These are phyloP conservation scores for Alosa alosa DNA, from an alignment of 2,113 vertebrate species.

Conservation along the genomic window DNA sequence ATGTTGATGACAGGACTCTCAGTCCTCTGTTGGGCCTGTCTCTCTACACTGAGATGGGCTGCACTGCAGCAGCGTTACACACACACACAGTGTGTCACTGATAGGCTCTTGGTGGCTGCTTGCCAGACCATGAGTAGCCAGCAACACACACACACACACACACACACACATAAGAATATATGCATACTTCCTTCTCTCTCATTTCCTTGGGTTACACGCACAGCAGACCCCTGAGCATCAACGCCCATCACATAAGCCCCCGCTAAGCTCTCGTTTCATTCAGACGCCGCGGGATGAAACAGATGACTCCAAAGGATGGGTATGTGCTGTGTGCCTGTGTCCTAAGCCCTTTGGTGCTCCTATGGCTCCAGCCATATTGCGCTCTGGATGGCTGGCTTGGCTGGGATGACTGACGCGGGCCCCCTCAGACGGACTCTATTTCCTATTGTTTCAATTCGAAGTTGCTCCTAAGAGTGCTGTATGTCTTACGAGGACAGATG, in stretches of 20 bases:
- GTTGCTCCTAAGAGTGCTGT: slow-evolving; percentile 2
- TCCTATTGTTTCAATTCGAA: slow-evolving; percentile 27
- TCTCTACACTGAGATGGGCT: background rate
- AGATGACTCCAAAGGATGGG: slow-evolving; percentile 8
- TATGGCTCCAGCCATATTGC: background rate
- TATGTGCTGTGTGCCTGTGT: background rate
- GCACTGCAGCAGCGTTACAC: background rate
- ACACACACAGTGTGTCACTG: background rate
- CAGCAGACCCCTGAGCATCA: slow-evolving; percentile 11
- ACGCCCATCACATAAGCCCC: slow-evolving; percentile 1
- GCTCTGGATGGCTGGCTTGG: background rate
- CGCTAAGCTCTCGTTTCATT: slow-evolving; percentile 17
- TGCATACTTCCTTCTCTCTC: slow-evolving; percentile 12
- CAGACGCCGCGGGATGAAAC: slow-evolving; percentile 5
- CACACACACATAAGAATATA: background rate
- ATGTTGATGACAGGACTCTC: background rate
- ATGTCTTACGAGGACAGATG: slow-evolving; percentile 33
- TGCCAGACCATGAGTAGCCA: background rate
- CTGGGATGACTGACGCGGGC: background rate
- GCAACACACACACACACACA: background rate
- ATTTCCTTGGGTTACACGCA: slow-evolving; percentile 9
- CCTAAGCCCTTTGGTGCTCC: background rate
- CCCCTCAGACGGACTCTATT: slow-evolving; percentile 21
- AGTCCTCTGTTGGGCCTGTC: background rate
- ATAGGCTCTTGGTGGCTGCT: background rate